These are phyloP conservation scores for Bombus polaris DNA, from an alignment of 1,140 invertebrate species.

Conservation along the genomic window DNA sequence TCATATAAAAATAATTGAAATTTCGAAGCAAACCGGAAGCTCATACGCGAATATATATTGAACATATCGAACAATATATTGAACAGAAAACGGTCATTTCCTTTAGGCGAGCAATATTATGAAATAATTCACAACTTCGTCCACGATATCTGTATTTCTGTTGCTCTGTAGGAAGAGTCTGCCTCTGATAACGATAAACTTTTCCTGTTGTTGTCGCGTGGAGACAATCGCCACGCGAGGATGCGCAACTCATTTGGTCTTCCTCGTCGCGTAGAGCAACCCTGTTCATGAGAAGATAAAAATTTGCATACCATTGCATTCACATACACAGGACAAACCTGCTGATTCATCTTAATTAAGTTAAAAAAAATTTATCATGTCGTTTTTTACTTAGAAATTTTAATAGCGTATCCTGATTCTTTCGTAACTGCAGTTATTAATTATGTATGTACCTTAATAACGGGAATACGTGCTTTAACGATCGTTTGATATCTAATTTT, in stretches of 20 bases:
- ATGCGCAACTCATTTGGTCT: slow-evolving; percentile 33
- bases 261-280: slow-evolving; percentile 24
- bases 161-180: slow-evolving; percentile 54
- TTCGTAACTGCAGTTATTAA: not conserved
- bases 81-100: slow-evolving; percentile 12
- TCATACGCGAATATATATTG: too few relatives aligned
- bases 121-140: slow-evolving; percentile 51
- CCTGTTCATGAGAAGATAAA: slow-evolving; percentile 29
- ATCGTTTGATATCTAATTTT: not conserved
- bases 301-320: slow-evolving; percentile 13
- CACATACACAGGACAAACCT: not conserved
- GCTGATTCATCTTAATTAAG: not conserved
- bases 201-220: slow-evolving; percentile 60
- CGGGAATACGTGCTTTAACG: not conserved
- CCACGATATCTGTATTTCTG: slow-evolving; percentile 46
- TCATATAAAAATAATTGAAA: too few relatives aligned
- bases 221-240: slow-evolving; percentile 51
- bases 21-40: too few relatives aligned
- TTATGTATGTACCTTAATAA: too few relatives aligned
- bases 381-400: not conserved
- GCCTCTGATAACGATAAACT: slow-evolving; percentile 62
- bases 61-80: too few relatives aligned
- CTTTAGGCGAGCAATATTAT: slow-evolving; percentile 44
- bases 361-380: not conserved
- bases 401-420: not conserved